phyloP scores from a whole-genome alignment of 2,113 vertebrate genomes.

The Psophia crepitans region DNA sequence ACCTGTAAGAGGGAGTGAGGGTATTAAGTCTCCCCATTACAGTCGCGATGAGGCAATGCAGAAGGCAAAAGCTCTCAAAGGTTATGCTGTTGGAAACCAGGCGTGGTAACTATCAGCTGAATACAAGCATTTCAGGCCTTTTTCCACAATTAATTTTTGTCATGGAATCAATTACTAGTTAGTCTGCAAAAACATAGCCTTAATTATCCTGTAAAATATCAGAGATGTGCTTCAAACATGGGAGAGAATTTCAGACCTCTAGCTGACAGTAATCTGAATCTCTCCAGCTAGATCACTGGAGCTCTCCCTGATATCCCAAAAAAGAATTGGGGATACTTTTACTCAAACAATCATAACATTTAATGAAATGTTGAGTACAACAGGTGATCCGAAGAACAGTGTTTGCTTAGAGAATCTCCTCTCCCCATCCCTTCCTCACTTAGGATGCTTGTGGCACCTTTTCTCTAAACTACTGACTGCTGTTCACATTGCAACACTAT shows the following conservation, averaged over 20 bases:
- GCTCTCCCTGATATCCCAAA: neutral
- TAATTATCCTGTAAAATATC: neutral
- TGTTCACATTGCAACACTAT: neutral
- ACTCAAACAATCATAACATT: neutral
- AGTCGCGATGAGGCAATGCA: neutral
- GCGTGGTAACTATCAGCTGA: neutral
- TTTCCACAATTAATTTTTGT: neutral
- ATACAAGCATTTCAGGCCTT: neutral
- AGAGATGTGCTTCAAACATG: neutral
- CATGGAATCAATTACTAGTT: neutral
- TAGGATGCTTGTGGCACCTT: neutral
- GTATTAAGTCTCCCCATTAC: neutral
- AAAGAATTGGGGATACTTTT: neutral
- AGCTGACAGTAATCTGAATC: fast-evolving
- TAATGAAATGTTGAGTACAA: neutral
- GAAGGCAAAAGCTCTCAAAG: neutral
- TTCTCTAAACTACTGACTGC: neutral
- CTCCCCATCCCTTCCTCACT: neutral
- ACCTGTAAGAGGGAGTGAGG: neutral
- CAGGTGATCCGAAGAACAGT: neutral
- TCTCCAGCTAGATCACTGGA: neutral
- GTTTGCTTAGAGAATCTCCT: neutral
- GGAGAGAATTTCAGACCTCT: neutral
- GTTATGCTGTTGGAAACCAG: neutral
- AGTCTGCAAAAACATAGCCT: neutral